Evolutionary conservation across 2,113 vertebrate species (phyloP).

Genomic region (human): GRCh38 chr6:164804501-164805000

Average conservation of each 20-base stretch:
- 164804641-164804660: not conserved
- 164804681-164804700: not conserved
- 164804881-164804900: not conserved
- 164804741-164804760: not conserved
- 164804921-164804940: not conserved
- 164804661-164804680: rapidly evolving
- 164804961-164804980: not conserved
- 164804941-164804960: too few relatives aligned
- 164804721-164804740: not conserved
- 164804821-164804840: not conserved
- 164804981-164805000: not conserved
- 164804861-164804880: not conserved
- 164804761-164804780: not conserved
- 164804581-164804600: not conserved
- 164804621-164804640: not conserved
- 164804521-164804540: too few relatives aligned
- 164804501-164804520: not conserved
- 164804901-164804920: not conserved
- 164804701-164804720: not conserved
- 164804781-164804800: not conserved
- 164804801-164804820: not conserved
- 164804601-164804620: not conserved
- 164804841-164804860: rapidly evolving
- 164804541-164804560: not conserved
- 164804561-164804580: not conserved